Evolutionary conservation across 1,140 invertebrate species (phyloP), one percentile per base, ranked within the genome.

Genomic region (Lucilia sericata): DNA sequence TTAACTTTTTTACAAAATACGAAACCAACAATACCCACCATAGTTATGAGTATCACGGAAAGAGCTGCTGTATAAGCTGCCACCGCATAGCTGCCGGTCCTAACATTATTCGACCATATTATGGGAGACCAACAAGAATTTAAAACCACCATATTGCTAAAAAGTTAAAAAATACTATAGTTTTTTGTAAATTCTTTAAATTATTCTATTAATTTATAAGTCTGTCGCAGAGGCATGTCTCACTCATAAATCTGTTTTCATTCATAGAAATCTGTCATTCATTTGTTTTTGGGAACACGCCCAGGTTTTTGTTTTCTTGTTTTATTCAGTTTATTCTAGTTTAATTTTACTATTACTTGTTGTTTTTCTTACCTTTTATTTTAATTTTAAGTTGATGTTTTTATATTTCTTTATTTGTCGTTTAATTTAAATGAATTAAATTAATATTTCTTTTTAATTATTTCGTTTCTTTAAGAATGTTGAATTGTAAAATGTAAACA

Each of bases 121-220:
- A 94, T 96, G 74, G 96, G 96, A 3, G 96, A 96, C 96, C 96
- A 97, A 90, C 95, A 97, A 1, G 96, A 95, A 88, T 94, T 92
- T 51, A 97, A 86, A 3, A 95, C 90, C n/a, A 94, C 93, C 95
- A 96, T 96, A 89, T 65, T 80, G 21, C 85, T 86, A 47, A 19
- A 60, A 82, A 9, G 51, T 17, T 70, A 74, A 80, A 25, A n/a
- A 70, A 36, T 3, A 70, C 21, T 25, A 12, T 3, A 21, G n/a
- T 70, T 25, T 70, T 21, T 70, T 12, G 0, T 17, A 55, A 55
- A 21, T 70, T 70, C n/a, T 70, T n/a, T 12, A 25, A 19, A 70
- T 70, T n/a, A 25, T 70, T 70, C 7, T 8, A 25, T 9, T 12
- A 70, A 9, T 25, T 70, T 82, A 25, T 9, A 55, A 60, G 17